Evolutionary conservation across 35 echinoderm and acorn worm genomes (phyloP).

Genomic region (Chiridota heheva): DNA sequence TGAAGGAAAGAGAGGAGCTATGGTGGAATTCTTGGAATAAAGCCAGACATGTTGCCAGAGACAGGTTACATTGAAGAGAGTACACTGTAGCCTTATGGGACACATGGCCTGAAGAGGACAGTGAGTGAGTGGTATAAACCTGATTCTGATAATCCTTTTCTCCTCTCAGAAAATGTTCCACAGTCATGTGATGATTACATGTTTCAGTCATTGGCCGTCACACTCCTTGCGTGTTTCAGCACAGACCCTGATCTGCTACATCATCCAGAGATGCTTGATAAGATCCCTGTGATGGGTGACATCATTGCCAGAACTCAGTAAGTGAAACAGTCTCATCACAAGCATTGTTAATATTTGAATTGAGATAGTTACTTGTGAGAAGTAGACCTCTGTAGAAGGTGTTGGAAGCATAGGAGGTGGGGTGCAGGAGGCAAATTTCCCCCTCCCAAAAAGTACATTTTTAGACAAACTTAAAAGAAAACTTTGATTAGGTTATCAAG

Average conservation of each 20-base stretch:
- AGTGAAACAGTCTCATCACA: background rate
- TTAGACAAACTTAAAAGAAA: background rate
- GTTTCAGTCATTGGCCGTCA: conserved; percentile 83
- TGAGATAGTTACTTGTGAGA: background rate
- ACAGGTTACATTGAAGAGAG: too few species aligned
- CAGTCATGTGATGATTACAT: conserved; percentile 67
- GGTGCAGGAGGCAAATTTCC: background rate
- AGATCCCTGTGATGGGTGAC: conserved; percentile 68
- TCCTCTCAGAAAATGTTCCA: conserved; percentile 48
- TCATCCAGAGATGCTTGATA: conserved; percentile 68
- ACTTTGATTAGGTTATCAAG: background rate
- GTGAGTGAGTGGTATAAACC: background rate
- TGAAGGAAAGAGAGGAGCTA: too few species aligned
- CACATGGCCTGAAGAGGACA: too few species aligned
- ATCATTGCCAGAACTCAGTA: conserved; percentile 56
- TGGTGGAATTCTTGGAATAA: too few species aligned
- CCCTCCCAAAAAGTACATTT: background rate
- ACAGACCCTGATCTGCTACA: conserved; percentile 59
- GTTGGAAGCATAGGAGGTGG: conserved; percentile 1
- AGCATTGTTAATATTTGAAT: background rate
- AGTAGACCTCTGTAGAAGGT: background rate
- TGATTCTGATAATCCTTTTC: background rate
- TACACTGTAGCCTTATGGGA: too few species aligned
- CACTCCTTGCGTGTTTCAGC: conserved; percentile 85
- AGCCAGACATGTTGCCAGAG: too few species aligned